A percentile compares a stretch with the other conserved stretches of the same genome.
Conservation (phyloP, 2,888 invertebrate genomes). For the Drosophila robusta region DNA sequence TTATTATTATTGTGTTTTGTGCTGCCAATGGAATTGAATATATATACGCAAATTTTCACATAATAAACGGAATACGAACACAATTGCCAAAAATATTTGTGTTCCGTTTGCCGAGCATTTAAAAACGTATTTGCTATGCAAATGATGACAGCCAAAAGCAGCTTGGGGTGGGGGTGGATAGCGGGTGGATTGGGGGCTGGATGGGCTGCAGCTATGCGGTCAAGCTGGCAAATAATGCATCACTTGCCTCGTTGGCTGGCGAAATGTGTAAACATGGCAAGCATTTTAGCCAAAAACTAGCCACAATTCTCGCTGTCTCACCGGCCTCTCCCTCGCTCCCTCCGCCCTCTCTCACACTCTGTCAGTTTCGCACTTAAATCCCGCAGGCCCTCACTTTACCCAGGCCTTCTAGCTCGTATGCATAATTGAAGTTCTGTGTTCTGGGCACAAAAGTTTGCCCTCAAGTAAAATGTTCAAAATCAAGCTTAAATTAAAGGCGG, state of each 20-base stretch:
- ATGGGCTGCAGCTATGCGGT: conserved; percentile 26
- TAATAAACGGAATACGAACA: conserved; percentile 47
- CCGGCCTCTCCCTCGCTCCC: neutral
- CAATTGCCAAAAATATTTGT: conserved; percentile 52
- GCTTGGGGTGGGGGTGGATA: conserved; percentile 9
- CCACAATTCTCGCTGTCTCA: conserved; percentile 5
- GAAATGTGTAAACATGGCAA: conserved; percentile 40
- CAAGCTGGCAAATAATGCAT: conserved; percentile 31
- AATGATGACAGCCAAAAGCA: conserved; percentile 56
- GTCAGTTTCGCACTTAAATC: conserved; percentile 3
- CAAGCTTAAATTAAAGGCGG: neutral
- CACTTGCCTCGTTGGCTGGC: conserved; percentile 7
- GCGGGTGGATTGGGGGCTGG: neutral
- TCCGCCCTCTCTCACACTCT: neutral
- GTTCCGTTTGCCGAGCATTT: conserved; percentile 15
- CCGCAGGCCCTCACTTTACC: conserved; percentile 8
- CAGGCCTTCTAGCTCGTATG: conserved; percentile 19
- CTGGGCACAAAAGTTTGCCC: conserved; percentile 1
- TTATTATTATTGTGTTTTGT: conserved; percentile 35
- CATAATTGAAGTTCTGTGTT: conserved; percentile 52
- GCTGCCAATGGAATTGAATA: conserved; percentile 26
- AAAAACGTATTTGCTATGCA: conserved; percentile 63
- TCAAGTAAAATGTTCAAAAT: conserved; percentile 10
- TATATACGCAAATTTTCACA: conserved; percentile 56
- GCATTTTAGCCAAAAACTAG: conserved; percentile 44